Base-by-base conservation (phyloP, 2,888 invertebrate genomes). In the Tridacna gigas region DNA sequence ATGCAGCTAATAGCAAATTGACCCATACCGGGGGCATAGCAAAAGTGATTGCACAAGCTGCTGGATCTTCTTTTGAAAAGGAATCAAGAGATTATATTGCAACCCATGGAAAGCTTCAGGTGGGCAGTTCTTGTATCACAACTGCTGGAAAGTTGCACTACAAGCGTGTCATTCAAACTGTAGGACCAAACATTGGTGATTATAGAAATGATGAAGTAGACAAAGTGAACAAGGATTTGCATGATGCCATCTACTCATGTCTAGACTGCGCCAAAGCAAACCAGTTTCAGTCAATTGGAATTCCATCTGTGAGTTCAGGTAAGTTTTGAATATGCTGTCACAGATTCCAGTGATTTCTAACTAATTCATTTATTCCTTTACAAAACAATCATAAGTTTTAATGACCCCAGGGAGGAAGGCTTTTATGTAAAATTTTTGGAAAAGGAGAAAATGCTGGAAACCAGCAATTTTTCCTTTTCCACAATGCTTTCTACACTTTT, bases 301-400 rank as follows among this genome's bases (percentile, higher is more conserved):
- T 88, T 15, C 86, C 88, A 18, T 65, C 85, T 26, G 82, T 88
- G 2, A 86, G 85, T 60, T 82, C 88, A 71, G 88, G 88, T 88
- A 74, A 22, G 1, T 47, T 37, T 56, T 20, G 2, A 37, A 37
- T 22, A 63, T 18, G 11, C 56, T 56, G 3, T 56, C 20, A 56
- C 20, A 9, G 56, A 56, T 56, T 15, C 9, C 11, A 20, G 11
- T 56, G 5, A 56, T 20, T 56, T 37, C 37, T n/a, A n/a, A 37
- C 37, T 37, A 4, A 37, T 4, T 37, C 37, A 37, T 37, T n/a
- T n/a, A n/a, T n/a, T n/a, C n/a, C n/a, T n/a, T n/a, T n/a, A n/a
- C n/a, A n/a, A n/a, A n/a, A n/a, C n/a, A n/a, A n/a, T n/a, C n/a
- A n/a, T n/a, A n/a, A n/a, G n/a, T n/a, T 37, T 37, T 2, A 37